A percentile compares a stretch with the other conserved stretches of the same genome.
phyloP scores from a whole-genome alignment of 2,888 invertebrate species.

The Temnothorax rugatulus region DNA sequence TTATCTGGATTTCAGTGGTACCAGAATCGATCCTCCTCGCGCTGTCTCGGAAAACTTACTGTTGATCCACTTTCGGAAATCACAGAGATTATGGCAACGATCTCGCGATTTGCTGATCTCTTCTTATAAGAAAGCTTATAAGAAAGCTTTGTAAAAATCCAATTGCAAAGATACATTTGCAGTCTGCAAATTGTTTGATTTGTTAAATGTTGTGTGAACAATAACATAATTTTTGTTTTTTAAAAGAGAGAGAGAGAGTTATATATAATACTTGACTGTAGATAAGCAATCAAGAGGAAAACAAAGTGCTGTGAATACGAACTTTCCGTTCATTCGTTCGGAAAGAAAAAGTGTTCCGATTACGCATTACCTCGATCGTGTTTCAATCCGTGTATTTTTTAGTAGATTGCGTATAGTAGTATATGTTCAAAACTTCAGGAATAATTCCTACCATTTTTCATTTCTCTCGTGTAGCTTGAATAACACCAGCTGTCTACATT shows the following conservation, averaged over 20 bases:
- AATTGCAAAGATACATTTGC: not conserved
- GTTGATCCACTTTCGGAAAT: conserved; percentile 60
- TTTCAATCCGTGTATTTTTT: not conserved
- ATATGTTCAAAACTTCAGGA: conserved; percentile 11
- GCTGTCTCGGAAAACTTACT: conserved; percentile 48
- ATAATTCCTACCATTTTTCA: conserved; percentile 59
- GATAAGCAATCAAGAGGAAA: not conserved
- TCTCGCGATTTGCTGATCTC: conserved; percentile 18
- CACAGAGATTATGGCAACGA: not conserved
- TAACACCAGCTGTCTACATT: conserved; percentile 33
- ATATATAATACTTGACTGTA: not conserved
- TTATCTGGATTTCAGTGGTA: conserved; percentile 71
- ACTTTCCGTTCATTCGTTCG: not conserved
- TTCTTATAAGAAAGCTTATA: not conserved
- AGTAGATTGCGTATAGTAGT: not conserved
- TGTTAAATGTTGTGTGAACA: not conserved
- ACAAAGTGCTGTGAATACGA: not conserved
- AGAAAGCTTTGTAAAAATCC: not conserved
- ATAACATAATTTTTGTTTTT: not conserved
- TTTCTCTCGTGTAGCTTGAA: not conserved
- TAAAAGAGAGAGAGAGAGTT: not conserved
- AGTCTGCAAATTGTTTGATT: not conserved
- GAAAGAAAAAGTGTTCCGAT: not conserved
- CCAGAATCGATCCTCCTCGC: conserved; percentile 60
- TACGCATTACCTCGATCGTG: not conserved